Base-by-base conservation (phyloP, 37 sponge, comb jelly and placozoan species). In the Beroe ovata region DNA sequence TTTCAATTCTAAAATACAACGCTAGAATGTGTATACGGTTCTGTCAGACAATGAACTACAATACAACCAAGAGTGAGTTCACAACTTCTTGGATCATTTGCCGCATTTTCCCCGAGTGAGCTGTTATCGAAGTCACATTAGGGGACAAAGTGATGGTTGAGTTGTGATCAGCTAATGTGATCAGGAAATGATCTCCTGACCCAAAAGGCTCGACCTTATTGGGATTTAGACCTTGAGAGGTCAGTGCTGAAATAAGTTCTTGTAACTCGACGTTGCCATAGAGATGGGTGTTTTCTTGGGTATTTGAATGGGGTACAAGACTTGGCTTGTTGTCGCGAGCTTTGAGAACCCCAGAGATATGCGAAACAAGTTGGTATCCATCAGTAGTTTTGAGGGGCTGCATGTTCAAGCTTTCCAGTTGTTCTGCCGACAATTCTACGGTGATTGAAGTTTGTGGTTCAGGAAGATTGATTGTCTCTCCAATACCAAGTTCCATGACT, bases 401-500 rank as follows among this genome's bases (percentile, higher is more conserved):
- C 54, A 77, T 42, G 25, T 77, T 42, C 54, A 77, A 39, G 1
- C 38, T 33, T 21, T 77, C 84, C n/a, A 77, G 1, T 54, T 42
- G 84, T 16, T 39, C 84, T 6, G 38, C 14, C 0, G 84, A 77
- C 11, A 77, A n/a, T 35, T 77, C 84, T 3, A 77, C 54, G 1
- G 35, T 39, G 4, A 77, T 77, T n/a, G 84, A 77, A 23, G 84
- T 77, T 39, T 42, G 41, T 6, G 84, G 84, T 42, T 77, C 36
- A 21, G 20, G 22, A 6, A 77, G 54, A 54, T 77, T 77, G 84
- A 40, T 36, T 4, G 84, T 77, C 20, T 77, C 84, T n/a, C 84
- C 84, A 40, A 77, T n/a, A 21, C 84, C 84, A 14, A 77, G 84
- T 40, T 77, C 84, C 8, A 77, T 54, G 1, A 77, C 54, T n/a